Base-by-base conservation (phyloP, 2,888 invertebrate genomes). In the Platycheirus albimanus region DNA sequence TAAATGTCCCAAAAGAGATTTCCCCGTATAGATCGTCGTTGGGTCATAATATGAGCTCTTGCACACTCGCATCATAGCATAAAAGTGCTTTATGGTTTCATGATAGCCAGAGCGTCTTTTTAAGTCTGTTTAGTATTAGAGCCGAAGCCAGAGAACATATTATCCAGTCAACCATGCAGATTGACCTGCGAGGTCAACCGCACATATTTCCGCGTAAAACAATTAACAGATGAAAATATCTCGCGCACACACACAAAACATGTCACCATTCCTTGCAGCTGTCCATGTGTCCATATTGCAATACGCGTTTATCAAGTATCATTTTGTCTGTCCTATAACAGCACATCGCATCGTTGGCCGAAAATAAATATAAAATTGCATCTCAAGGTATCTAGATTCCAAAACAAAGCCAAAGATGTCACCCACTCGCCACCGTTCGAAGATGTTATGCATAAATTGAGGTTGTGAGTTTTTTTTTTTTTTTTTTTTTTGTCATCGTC, bases 401-500 rank as follows among this genome's bases (percentile, higher is more conserved):
- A 51, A 76, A 71, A 81, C 75, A 66, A 81, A 76, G 45, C 70
- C 70, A 47, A 66, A 81, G 81, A 83, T 83, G 83, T 83, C 83
- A 83, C 83, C 83, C 83, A 83, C 83, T 83, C 77, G 83, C 83
- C 72, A 83, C 72, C 64, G 69, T 72, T 83, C 77, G 72, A 64
- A 69, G 69, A 83, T 77, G 77, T 72, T 74, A 67, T 69, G 83
- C 83, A 77, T 69, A 78, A 78, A 78, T 78, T 72, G 49, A 69
- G 64, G 47, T 58, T 77, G 74, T 61, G 72, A 36, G 72, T 64
- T 63, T 47, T 54, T 24, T 43, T 38, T 66, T 69, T n/a, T 64
- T 63, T 47, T 54, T 24, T 43, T 38, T 66, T 69, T n/a, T 49
- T 36, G 38, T 61, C 61, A 56, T 69, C 72, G 19, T 69, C 83